Percentiles rank a stretch among this genome's conserved stretches.
Conservation (phyloP, 1,140 invertebrate species). For the Octopus bimaculoides region DNA sequence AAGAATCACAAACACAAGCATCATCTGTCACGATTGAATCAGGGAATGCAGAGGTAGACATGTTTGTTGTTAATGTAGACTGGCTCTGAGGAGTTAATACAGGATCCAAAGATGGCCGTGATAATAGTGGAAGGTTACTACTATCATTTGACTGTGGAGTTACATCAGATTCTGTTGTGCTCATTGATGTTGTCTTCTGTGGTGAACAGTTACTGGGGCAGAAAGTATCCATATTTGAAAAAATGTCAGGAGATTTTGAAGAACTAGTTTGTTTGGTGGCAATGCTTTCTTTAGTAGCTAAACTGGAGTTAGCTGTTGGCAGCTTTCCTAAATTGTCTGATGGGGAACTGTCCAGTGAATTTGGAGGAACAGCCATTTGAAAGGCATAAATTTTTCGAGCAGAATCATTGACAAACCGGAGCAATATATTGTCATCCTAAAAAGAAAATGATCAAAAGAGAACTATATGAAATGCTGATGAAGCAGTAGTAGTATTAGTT, state of each 20-base stretch:
- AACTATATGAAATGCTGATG: too few relatives aligned
- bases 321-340: neutral
- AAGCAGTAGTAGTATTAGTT: too few relatives aligned
- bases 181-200: neutral
- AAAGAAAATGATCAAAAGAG: constrained; percentile 31
- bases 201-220: neutral
- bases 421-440: constrained; percentile 63
- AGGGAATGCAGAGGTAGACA: neutral
- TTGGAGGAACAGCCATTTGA: constrained; percentile 36
- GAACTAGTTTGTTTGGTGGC: neutral
- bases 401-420: constrained; percentile 63
- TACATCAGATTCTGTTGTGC: neutral
- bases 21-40: neutral
- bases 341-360: neutral
- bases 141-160: neutral
- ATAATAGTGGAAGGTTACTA: neutral
- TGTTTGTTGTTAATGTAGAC: neutral
- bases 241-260: constrained; percentile 1
- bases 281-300: neutral
- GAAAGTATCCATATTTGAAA: constrained; percentile 20
- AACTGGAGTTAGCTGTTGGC: neutral
- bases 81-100: neutral
- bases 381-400: constrained; percentile 57
- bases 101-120: neutral
- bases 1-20: neutral